A percentile compares a stretch with the other conserved stretches of the same genome.
Conservation (phyloP, 2,797 vertebrate genomes). For the Scolopax rusticola region DNA sequence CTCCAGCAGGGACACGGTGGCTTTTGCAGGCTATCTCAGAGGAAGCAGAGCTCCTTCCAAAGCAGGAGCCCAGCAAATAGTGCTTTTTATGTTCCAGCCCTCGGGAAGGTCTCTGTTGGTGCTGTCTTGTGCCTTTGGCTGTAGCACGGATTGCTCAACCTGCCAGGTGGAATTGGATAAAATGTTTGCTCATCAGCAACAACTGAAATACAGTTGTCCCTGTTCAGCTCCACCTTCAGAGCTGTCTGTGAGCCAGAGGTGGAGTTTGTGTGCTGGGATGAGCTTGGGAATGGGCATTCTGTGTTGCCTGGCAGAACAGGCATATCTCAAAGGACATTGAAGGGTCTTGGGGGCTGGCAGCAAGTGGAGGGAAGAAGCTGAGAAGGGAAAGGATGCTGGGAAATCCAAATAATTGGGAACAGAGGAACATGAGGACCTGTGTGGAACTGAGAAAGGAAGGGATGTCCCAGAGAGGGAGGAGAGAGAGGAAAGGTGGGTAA, state of each 20-base stretch:
- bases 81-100: background rate
- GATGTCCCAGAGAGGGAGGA: background rate
- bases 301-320: background rate
- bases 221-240: background rate
- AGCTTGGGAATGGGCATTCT: background rate
- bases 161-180: background rate
- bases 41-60: background rate
- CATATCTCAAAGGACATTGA: background rate
- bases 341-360: background rate
- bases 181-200: background rate
- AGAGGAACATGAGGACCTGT: background rate
- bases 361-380: background rate
- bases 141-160: background rate
- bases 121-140: background rate
- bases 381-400: background rate
- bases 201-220: background rate
- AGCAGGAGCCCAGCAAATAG: background rate
- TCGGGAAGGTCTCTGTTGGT: background rate
- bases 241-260: background rate
- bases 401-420: background rate
- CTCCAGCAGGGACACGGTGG: rapidly evolving
- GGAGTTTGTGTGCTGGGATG: background rate
- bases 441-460: background rate
- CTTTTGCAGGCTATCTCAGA: background rate
- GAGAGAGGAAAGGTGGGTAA: background rate